Percentiles rank a stretch among this genome's conserved stretches.
Conservation (phyloP, 2,113 vertebrate species). For the Clarias macrocephalus region DNA sequence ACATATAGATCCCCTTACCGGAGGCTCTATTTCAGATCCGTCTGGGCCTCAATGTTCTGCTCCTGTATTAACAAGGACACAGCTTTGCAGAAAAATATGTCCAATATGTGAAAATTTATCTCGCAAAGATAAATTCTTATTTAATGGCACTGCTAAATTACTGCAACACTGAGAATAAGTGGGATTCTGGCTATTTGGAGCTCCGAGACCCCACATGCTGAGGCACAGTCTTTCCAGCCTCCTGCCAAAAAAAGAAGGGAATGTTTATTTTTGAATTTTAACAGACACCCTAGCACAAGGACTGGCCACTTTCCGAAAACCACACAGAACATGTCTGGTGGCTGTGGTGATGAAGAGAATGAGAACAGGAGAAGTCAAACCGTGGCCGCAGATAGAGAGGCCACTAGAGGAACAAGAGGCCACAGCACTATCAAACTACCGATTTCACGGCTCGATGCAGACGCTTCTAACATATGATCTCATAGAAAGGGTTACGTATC, state of each 20-base stretch:
- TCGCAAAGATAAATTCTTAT: slow-evolving; percentile 14
- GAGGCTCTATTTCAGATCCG: neutral
- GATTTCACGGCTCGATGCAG: neutral
- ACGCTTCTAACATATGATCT: slow-evolving; percentile 7
- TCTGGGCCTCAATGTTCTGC: slow-evolving; percentile 28
- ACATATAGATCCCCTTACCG: neutral
- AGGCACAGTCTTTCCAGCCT: neutral
- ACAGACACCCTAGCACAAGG: slow-evolving; percentile 32
- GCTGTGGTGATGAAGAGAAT: slow-evolving; percentile 33
- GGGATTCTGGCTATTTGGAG: slow-evolving; percentile 40
- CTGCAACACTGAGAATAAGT: neutral
- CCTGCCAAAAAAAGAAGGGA: slow-evolving; percentile 17
- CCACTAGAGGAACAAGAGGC: slow-evolving; percentile 1
- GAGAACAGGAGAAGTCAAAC: slow-evolving; percentile 26
- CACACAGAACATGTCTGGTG: slow-evolving; percentile 43
- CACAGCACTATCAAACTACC: neutral
- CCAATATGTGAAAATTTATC: slow-evolving; percentile 29
- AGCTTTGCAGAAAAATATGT: slow-evolving; percentile 29
- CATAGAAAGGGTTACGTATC: neutral
- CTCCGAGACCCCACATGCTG: slow-evolving; percentile 25
- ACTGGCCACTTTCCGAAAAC: slow-evolving; percentile 37
- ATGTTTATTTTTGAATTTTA: slow-evolving; percentile 51
- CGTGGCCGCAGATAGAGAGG: neutral
- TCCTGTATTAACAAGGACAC: slow-evolving; percentile 33
- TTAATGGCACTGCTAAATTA: slow-evolving; percentile 29